Percentiles rank a stretch among this genome's conserved stretches.
Conservation (phyloP, 2,888 invertebrate genomes). For the Eumacrocentrus americanus region DNA sequence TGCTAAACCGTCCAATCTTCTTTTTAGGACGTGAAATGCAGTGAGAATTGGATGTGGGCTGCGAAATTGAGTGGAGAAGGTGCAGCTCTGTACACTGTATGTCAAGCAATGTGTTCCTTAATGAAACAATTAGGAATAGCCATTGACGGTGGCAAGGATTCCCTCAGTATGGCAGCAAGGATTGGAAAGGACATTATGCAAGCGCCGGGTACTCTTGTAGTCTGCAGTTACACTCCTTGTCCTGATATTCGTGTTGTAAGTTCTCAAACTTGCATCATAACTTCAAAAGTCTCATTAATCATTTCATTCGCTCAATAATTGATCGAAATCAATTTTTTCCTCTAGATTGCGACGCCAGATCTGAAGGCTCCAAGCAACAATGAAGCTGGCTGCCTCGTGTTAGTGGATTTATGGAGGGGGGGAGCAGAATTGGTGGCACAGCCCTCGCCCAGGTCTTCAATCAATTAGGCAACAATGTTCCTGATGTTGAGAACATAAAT, state of each 20-base stretch:
- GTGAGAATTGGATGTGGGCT: slow-evolving; percentile 99
- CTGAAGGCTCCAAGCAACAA: slow-evolving; percentile 73
- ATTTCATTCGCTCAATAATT: background rate
- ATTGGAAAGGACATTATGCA: slow-evolving; percentile 74
- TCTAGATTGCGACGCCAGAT: slow-evolving; percentile 89
- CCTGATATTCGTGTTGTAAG: slow-evolving; percentile 78
- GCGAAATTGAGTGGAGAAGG: slow-evolving; percentile 95
- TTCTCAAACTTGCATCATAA: slow-evolving; percentile 75
- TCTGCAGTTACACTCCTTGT: slow-evolving; percentile 96
- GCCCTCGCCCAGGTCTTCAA: slow-evolving; percentile 90
- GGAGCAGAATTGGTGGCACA: slow-evolving; percentile 86
- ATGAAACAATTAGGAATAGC: slow-evolving; percentile 86
- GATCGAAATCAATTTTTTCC: slow-evolving; percentile 16
- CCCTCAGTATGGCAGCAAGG: slow-evolving; percentile 94
- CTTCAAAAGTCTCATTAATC: background rate
- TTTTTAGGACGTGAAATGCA: slow-evolving; percentile 96
- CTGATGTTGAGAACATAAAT: slow-evolving; percentile 79
- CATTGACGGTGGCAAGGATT: slow-evolving; percentile 97
- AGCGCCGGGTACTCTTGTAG: slow-evolving; percentile 87
- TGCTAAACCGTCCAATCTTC: too few relatives aligned
- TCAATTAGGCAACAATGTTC: slow-evolving; percentile 79
- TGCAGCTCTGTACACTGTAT: slow-evolving; percentile 84
- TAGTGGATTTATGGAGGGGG: slow-evolving; percentile 78
- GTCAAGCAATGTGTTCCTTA: slow-evolving; percentile 83
- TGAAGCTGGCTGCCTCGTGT: slow-evolving; percentile 72